phyloP scores from a whole-genome alignment of 2,113 vertebrate species.

The Saimiri boliviensis region DNA sequence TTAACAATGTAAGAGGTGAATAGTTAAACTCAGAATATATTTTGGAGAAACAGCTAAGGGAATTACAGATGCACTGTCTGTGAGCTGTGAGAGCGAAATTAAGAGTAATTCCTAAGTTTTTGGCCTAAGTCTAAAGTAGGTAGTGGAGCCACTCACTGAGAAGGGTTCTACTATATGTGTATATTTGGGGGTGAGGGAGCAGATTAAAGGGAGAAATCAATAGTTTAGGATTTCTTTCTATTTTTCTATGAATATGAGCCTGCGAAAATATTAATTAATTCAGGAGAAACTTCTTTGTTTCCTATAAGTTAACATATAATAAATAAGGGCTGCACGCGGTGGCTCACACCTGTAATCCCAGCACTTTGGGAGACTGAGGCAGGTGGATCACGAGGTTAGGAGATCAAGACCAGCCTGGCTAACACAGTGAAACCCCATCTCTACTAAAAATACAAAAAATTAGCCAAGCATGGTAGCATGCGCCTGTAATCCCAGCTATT shows the following conservation, averaged over 20 bases:
- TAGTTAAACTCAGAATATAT: background rate
- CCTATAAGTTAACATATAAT: background rate
- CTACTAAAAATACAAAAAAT: too few relatives aligned
- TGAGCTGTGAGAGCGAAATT: background rate
- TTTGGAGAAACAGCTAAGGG: background rate
- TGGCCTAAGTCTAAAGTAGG: background rate
- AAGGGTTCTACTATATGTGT: background rate
- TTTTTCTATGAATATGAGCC: background rate
- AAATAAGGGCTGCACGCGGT: background rate
- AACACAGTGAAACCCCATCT: too few relatives aligned
- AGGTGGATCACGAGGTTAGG: too few relatives aligned
- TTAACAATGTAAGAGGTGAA: background rate
- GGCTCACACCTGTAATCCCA: too few relatives aligned
- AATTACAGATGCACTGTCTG: background rate
- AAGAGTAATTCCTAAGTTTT: background rate
- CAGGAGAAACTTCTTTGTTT: constrained; percentile 30
- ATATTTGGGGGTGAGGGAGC: background rate
- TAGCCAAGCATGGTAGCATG: too few relatives aligned
- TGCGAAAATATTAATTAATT: background rate
- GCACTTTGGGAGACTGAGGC: too few relatives aligned
- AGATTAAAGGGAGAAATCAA: constrained; percentile 7
- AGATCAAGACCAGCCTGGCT: too few relatives aligned
- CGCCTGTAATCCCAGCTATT: too few relatives aligned
- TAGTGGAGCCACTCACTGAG: background rate
- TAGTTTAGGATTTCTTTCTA: background rate